phyloP scores from a whole-genome alignment of 2,888 invertebrate genomes.

The Athalia circularis region DNA sequence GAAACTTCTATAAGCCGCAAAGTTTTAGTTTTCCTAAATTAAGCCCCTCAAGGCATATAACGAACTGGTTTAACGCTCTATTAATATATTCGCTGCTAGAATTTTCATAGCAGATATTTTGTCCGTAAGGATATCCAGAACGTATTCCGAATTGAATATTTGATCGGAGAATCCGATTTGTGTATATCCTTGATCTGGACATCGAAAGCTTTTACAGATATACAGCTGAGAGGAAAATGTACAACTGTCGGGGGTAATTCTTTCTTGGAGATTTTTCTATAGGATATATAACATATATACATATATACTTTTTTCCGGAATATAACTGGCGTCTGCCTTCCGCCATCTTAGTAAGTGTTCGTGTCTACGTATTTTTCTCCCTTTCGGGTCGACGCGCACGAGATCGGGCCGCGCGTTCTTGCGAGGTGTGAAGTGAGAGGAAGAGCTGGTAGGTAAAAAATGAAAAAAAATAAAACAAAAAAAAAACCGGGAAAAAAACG shows the following conservation, averaged over 20 bases:
- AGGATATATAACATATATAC: too few species aligned
- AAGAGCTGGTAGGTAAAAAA: not conserved
- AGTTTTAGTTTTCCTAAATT: conserved; percentile 20
- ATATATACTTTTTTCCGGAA: too few species aligned
- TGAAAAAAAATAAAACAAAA: not conserved
- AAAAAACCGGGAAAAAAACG: not conserved
- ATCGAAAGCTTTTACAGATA: not conserved
- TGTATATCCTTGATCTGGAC: conserved; percentile 33
- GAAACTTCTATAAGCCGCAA: too few species aligned
- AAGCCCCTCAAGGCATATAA: not conserved
- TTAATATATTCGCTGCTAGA: not conserved
- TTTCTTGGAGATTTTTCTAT: conserved; percentile 33
- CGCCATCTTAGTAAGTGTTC: too few species aligned
- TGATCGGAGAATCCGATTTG: conserved; percentile 42
- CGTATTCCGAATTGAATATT: conserved; percentile 28
- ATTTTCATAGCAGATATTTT: not conserved
- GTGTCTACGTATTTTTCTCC: not conserved
- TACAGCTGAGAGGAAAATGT: not conserved
- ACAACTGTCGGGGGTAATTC: conserved; percentile 2
- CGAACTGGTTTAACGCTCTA: conserved; percentile 8
- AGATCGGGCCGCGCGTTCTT: conserved; percentile 6
- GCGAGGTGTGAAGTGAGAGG: conserved; percentile 33
- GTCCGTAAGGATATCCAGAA: not conserved
- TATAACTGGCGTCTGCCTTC: too few species aligned
- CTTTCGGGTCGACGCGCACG: conserved; percentile 21